phyloP scores from a whole-genome alignment of 2,888 invertebrate genomes.

The Kuschelorhynchus macadamiae region DNA sequence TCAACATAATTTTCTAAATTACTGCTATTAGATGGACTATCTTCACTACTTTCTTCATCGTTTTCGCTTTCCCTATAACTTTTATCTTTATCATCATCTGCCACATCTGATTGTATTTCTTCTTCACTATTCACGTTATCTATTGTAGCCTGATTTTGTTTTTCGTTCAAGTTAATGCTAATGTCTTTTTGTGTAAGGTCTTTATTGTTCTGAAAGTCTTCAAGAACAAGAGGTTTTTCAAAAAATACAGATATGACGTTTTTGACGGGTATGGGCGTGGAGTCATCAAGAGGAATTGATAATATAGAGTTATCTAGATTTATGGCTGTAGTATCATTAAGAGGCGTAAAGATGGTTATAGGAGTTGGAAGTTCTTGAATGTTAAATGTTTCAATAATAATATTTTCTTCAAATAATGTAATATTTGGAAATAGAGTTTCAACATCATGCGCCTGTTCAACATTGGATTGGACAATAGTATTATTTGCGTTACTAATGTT shows the following conservation, averaged over 20 bases:
- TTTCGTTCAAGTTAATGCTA: neutral
- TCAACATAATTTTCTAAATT: constrained; percentile 2
- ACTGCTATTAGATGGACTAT: neutral
- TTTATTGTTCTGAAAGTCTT: neutral
- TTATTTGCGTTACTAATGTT: constrained; percentile 1
- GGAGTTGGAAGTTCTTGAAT: neutral
- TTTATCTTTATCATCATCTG: neutral
- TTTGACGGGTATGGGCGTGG: neutral
- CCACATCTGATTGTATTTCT: neutral
- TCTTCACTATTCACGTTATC: neutral
- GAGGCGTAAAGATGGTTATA: neutral
- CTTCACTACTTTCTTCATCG: constrained; percentile 1
- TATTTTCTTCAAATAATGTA: neutral
- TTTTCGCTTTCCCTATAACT: neutral
- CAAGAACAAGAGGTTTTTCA: neutral
- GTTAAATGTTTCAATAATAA: constrained; percentile 4
- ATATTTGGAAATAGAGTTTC: neutral
- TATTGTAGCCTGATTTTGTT: neutral
- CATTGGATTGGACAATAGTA: constrained; percentile 1
- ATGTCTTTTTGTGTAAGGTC: neutral
- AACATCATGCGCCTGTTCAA: constrained; percentile 1
- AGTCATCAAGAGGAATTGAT: neutral
- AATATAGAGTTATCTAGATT: neutral
- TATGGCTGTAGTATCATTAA: neutral
- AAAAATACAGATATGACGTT: neutral